These are phyloP conservation scores for Eriosoma lanigerum DNA, from an alignment of 1,140 invertebrate genomes.

Conservation along the genomic window DNA sequence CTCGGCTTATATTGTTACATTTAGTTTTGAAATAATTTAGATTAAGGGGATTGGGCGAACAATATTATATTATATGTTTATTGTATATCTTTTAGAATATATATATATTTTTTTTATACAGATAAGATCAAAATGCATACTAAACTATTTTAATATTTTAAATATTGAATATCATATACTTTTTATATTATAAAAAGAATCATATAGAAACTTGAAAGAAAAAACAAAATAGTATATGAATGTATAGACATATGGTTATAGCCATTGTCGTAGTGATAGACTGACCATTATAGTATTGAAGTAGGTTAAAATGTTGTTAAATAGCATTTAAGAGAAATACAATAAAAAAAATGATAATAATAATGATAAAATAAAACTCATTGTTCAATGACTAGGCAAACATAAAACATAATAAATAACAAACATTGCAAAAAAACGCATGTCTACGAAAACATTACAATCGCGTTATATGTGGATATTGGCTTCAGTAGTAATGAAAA, in stretches of 20 bases:
- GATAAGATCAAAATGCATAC: neutral
- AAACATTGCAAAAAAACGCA: neutral
- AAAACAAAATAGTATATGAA: neutral
- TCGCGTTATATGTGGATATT: conserved; percentile 12
- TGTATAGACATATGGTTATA: neutral
- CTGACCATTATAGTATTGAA: neutral
- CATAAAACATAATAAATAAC: conserved; percentile 6
- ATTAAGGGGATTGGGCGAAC: no score
- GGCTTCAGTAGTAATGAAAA: neutral
- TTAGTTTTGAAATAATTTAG: no score
- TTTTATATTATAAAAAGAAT: neutral
- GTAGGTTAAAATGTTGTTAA: conserved; percentile 27
- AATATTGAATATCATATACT: neutral
- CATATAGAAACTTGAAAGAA: neutral
- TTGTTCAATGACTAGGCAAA: conserved; percentile 35
- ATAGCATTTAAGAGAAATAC: neutral
- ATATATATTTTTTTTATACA: neutral
- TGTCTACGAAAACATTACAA: neutral
- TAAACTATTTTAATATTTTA: neutral
- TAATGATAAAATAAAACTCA: conserved; percentile 36
- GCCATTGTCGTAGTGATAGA: neutral
- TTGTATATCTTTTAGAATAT: no score
- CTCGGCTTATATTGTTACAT: no score
- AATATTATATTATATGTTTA: no score
- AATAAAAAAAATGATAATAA: neutral